Evolutionary conservation across 2,797 vertebrate species (phyloP).

Genomic region (Mus spretus): DNA sequence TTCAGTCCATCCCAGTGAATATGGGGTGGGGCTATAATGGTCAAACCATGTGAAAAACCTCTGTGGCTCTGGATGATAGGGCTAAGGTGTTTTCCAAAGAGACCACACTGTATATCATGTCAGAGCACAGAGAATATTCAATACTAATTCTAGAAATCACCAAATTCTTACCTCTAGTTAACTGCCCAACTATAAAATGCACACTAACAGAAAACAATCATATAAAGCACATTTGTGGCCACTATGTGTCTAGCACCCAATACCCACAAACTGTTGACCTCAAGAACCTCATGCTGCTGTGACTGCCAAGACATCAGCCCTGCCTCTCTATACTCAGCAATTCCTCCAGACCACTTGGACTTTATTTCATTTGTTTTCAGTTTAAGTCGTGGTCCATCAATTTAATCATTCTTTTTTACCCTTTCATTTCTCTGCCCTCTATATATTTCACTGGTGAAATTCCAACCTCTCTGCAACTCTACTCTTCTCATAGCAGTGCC

Average conservation of each 20-base stretch:
- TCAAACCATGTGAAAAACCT: background rate
- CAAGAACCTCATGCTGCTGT: background rate
- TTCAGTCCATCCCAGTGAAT: background rate
- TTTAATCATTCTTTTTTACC: background rate
- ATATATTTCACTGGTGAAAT: background rate
- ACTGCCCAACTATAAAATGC: background rate
- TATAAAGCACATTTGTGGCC: background rate
- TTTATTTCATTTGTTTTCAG: background rate
- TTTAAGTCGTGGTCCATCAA: background rate
- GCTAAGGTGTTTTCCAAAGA: background rate
- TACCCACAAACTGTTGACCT: background rate
- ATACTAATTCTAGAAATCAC: background rate
- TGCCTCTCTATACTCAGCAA: background rate
- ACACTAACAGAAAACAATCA: background rate
- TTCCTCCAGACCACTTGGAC: background rate
- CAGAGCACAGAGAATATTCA: background rate
- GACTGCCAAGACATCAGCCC: background rate
- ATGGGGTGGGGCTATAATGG: background rate
- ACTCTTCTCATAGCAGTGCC: background rate
- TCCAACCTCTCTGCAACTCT: background rate
- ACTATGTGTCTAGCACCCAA: background rate
- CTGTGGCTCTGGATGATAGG: background rate
- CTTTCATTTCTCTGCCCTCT: background rate
- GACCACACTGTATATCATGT: background rate
- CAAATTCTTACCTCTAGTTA: background rate